These are phyloP conservation scores for Ascaphus truei DNA, from an alignment of 2,113 vertebrate genomes.

Conservation along the genomic window DNA sequence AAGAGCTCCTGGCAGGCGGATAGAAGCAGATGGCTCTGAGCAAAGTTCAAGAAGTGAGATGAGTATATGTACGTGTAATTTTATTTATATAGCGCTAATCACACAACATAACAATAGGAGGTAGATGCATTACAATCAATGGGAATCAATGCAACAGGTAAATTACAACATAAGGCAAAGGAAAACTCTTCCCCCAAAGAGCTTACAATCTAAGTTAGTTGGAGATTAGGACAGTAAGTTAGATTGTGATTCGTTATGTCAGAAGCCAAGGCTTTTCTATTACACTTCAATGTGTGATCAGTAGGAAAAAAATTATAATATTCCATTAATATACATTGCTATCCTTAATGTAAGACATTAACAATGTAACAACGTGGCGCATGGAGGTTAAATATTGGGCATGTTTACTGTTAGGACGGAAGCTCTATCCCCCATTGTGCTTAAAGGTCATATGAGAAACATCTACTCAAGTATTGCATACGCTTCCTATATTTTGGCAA, in stretches of 20 bases:
- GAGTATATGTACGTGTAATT: too few relatives aligned
- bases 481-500: conserved; percentile 7
- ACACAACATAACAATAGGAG: too few relatives aligned
- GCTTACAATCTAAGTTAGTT: too few relatives aligned
- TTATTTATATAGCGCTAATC: too few relatives aligned
- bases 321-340: background rate
- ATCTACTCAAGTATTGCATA: conserved; percentile 16
- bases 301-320: background rate
- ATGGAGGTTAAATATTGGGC: background rate
- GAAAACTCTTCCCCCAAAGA: too few relatives aligned
- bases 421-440: background rate
- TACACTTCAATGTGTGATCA: background rate
- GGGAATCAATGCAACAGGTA: too few relatives aligned
- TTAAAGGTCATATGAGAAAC: background rate
- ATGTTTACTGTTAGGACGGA: background rate
- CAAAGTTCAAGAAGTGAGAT: too few relatives aligned
- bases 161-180: too few relatives aligned
- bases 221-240: background rate
- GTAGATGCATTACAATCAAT: too few relatives aligned
- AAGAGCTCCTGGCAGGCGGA: background rate
- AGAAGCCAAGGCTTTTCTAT: background rate
- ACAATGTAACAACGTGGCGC: background rate
- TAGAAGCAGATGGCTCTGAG: background rate
- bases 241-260: background rate
- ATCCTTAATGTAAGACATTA: background rate